phyloP scores from a whole-genome alignment of 2,113 vertebrate genomes.

The Sceloporus tristichus region DNA sequence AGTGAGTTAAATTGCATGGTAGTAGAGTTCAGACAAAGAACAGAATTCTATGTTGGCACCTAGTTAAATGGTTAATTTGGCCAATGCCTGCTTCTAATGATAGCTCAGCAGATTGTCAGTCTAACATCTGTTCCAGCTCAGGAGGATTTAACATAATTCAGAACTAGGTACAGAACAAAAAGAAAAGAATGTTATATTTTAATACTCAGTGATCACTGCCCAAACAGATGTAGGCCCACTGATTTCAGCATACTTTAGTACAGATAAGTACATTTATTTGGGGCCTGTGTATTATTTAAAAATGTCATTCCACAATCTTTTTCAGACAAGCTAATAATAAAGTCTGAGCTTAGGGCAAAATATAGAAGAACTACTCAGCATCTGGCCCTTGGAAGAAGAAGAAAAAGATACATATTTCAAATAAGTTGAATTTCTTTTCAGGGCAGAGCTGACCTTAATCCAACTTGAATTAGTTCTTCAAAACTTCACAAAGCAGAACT shows the following conservation, averaged over 20 bases:
- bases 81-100: neutral
- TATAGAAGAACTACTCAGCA: constrained; percentile 15
- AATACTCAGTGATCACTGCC: neutral
- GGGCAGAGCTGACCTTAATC: constrained; percentile 33
- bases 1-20: neutral
- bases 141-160: neutral
- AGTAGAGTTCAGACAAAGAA: neutral
- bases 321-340: neutral
- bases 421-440: constrained; percentile 7
- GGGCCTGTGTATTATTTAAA: neutral
- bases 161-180: neutral
- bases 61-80: neutral
- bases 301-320: neutral
- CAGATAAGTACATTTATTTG: neutral
- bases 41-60: neutral
- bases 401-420: constrained; percentile 11
- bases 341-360: constrained; percentile 1
- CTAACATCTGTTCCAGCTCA: neutral
- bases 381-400: neutral
- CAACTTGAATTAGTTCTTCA: constrained; percentile 28
- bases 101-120: neutral
- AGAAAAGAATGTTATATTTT: neutral
- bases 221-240: neutral
- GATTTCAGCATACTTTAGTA: neutral
- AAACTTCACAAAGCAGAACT: constrained; percentile 16